Base-by-base conservation (phyloP, 2,797 vertebrate species). In the Chrysolophus pictus region DNA sequence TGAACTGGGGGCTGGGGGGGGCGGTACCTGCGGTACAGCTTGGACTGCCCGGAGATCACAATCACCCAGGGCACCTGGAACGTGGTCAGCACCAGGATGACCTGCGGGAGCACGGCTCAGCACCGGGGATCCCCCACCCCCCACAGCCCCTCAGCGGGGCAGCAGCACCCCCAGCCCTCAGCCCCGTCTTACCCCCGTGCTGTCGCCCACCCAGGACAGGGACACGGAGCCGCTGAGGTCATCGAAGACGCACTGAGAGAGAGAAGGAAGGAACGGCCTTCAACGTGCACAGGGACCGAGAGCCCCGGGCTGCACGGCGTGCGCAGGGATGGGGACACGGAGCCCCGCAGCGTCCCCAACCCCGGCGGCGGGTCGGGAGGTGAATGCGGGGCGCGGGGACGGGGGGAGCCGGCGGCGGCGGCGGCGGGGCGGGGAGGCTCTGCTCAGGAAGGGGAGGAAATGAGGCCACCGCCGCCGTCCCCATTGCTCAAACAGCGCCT, bases 151-250 rank as follows among this genome's bases (percentile, higher is more conserved):
- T 2, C 35, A 9, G 42, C 7, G 59, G 59, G 59, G 24, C 59
- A 4, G 23, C 55, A 18, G 59, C 35, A 28, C 35, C 59, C 59
- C 23, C 59, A 11, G 35, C 4, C 24, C 59, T 11, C 14, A 10
- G 9, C 41, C 33, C 58, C 22, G 6, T 1, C 60, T 99, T 96
- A 99, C 99, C 97, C 99, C 99, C 23, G 98, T 98, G 96, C 98
- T 98, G 93, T 99, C 99, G 94, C 99, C 99, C 95, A 99, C 98
- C 99, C 99, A 99, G 93, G 99, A 99, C 88, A 99, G 97, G 2
- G 98, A 98, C 81, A 99, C 98, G 0, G 98, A 98, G 87, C 98
- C 98, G 92, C 99, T 98, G 92, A 99, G 97, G 95, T 99, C 98
- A 71, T 98, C 98, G 88, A 99, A 99, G 56, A 92, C 91, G 55